Base-by-base conservation (phyloP, 1,140 invertebrate species). In the Zaprionus davidi region DNA sequence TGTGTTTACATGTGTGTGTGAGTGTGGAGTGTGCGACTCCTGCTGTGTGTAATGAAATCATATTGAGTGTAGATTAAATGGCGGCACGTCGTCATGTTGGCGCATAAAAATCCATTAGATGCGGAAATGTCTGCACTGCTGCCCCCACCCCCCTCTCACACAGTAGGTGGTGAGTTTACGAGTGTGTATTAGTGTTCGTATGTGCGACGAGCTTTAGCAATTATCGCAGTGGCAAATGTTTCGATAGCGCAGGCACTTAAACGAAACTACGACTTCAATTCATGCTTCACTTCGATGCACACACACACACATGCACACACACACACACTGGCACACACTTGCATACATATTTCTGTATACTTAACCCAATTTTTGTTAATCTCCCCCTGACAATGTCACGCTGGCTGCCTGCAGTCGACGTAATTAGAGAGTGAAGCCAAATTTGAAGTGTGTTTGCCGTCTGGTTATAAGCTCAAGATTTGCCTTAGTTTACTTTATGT, bases 41-140 rank as follows among this genome's bases (percentile, higher is more conserved):
- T 83, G 85, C 84, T 90, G 84, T 58, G 84, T 58, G 85, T 72
- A 72, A 79, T 81, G 71, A 90, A 88, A 88, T 88, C 81, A 81
- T 88, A 88, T 88, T 88, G 85, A 81, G 85, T 88, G 85, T 85
- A 81, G 85, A 88, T 90, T 88, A 90, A 88, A 88, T 90, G 85
- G 76, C 81, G 60, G 85, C 85, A 88, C 81, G 85, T 84, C 78
- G 84, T 66, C 66, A 71, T 78, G 71, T 68, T 65, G 62, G 56
- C 66, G 78, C 78, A 88, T 88, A 90, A 90, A 79, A 88, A 85
- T 88, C 85, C 81, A 88, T 88, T 88, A 88, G 81, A 84, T 60
- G 74, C 65, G 84, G 58, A 88, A 84, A 71, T 88, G 78, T 81
- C 74, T 71, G 76, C 38, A 70, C 46, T 41, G 6, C 41, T 17